Evolutionary conservation across 2,113 vertebrate genomes (phyloP).

Genomic region (Arenaria interpres): DNA sequence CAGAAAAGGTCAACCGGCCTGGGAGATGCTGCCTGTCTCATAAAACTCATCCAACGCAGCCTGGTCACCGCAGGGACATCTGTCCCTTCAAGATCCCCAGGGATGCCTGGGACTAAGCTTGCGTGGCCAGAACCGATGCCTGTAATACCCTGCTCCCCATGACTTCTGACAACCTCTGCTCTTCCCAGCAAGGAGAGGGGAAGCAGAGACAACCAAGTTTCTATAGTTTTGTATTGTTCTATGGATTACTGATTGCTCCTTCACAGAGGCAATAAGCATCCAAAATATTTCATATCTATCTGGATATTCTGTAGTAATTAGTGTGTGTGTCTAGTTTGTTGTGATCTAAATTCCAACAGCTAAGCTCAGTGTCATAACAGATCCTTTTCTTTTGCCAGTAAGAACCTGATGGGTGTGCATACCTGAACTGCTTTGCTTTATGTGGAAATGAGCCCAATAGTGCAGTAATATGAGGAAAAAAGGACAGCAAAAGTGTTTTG

Average conservation of each 20-base stretch:
- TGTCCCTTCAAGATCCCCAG: background rate
- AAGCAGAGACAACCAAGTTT: background rate
- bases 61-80: background rate
- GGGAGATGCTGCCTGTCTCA: background rate
- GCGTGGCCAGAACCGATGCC: fast-evolving
- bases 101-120: background rate
- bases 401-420: background rate
- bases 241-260: background rate
- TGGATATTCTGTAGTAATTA: background rate
- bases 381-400: background rate
- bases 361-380: background rate
- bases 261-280: background rate
- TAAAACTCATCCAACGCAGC: background rate
- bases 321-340: background rate
- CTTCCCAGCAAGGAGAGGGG: background rate
- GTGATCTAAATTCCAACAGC: background rate
- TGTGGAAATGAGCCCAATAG: background rate
- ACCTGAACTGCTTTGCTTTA: background rate
- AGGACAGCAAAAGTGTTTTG: background rate
- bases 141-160: background rate
- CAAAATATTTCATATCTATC: background rate
- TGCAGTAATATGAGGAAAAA: background rate
- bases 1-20: background rate
- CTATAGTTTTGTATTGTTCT: background rate
- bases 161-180: fast-evolving